Percentiles rank a stretch among this genome's conserved stretches.
Evolutionary conservation across 2,888 invertebrate species (phyloP).

Genomic region (Eilema depressum): DNA sequence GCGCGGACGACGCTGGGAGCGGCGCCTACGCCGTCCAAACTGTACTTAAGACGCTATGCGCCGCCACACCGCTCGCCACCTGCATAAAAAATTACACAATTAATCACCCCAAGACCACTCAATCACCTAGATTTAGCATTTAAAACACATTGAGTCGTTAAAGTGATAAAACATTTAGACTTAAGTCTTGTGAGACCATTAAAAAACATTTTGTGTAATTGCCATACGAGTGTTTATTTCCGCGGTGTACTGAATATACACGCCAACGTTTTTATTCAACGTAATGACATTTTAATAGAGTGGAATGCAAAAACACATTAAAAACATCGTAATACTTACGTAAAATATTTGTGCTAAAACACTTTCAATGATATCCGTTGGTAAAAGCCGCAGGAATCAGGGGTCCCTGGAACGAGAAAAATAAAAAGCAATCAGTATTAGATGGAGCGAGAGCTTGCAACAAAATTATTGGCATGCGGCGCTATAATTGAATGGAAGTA

Average conservation of each 20-base stretch:
- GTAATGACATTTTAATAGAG: conserved; percentile 78
- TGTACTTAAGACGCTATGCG: conserved; percentile 61
- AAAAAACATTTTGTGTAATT: conserved; percentile 68
- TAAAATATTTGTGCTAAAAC: conserved; percentile 86
- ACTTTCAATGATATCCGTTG: conserved; percentile 98
- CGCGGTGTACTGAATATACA: conserved; percentile 66
- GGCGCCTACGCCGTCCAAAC: conserved; percentile 5
- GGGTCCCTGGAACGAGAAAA: conserved; percentile 93
- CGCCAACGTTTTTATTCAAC: conserved; percentile 68
- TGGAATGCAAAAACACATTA: conserved; percentile 63
- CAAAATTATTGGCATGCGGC: conserved; percentile 61
- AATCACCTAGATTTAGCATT: background rate
- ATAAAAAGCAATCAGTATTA: conserved; percentile 43
- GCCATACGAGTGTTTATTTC: conserved; percentile 63
- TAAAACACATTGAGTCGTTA: background rate
- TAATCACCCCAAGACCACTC: background rate
- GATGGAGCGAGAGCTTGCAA: conserved; percentile 34
- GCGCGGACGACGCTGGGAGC: conserved; percentile 43
- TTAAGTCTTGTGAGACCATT: conserved; percentile 57
- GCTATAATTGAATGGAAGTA: conserved; percentile 78
- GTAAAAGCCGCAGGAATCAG: conserved; percentile 99
- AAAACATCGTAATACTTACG: conserved; percentile 79
- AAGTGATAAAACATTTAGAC: conserved; percentile 31
- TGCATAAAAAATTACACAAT: conserved; percentile 40
- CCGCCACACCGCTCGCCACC: conserved; percentile 86